Base-by-base conservation (phyloP, 2,888 invertebrate genomes). In the Epirrita christyi region DNA sequence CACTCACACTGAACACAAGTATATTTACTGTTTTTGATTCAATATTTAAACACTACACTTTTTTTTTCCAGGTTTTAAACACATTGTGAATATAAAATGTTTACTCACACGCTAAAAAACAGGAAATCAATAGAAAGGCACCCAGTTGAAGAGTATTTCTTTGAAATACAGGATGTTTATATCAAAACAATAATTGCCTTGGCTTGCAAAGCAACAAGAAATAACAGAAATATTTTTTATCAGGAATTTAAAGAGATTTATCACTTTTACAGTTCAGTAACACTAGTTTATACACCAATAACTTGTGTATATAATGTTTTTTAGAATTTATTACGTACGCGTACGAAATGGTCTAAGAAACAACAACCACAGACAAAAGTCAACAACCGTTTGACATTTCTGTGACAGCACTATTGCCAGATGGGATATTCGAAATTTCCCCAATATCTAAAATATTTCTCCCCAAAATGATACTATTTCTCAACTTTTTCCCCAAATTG, bases 371-470 rank as follows among this genome's bases (percentile, higher is more conserved):
- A 72, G 72, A 4, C 21, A 3, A n/a, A 74, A 87, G 89, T 88
- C 89, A 88, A 88, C 86, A 89, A 87, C 88, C 89, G 87, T 80
- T 88, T 89, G 88, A 88, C 88, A 83, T n/a, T n/a, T n/a, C 21
- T 21, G 21, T 4, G 21, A 3, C 21, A 21, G 21, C n/a, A n/a
- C 21, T 21, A 4, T 21, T 21, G 21, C 21, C 21, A 21, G 21
- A 21, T 21, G 2, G 21, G 4, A 3, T 21, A 3, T 3, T 4
- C 21, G 2, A 21, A 21, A 4, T 21, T 21, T 21, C 21, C 21
- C 21, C 21, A 21, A 21, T 21, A 21, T 21, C 21, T 21, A 4
- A 21, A 21, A 21, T 21, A 21, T 21, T 21, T 21, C 21, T 21
- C 21, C 21, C 21, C 21, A 21, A 21, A 21, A 21, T 21, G 21